A percentile compares a stretch with the other conserved stretches of the same genome.
These are phyloP conservation scores for Chaetogeoica ovagalla DNA, from an alignment of 2,888 invertebrate genomes.

Conservation along the genomic window DNA sequence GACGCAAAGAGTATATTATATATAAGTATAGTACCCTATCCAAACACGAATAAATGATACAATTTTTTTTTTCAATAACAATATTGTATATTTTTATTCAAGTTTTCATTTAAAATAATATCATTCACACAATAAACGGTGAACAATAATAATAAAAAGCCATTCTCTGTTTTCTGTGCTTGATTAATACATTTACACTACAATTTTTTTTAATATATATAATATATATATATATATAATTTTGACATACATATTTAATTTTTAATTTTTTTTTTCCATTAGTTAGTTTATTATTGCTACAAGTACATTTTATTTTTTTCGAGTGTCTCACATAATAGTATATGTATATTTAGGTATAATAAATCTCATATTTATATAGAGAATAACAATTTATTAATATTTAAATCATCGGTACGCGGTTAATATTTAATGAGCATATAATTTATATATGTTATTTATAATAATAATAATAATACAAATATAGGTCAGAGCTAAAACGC, in stretches of 20 bases:
- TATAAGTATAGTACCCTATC: no score
- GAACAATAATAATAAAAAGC: slow-evolving; percentile 18
- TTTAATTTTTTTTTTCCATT: background rate
- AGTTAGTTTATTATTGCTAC: slow-evolving; percentile 40
- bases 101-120: slow-evolving; percentile 21
- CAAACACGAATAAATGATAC: background rate
- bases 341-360: background rate
- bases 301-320: slow-evolving; percentile 33
- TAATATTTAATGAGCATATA: slow-evolving; percentile 39
- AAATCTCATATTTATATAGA: slow-evolving; percentile 18
- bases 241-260: slow-evolving; percentile 21
- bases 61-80: slow-evolving; percentile 29
- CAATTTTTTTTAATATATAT: background rate
- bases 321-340: slow-evolving; percentile 5
- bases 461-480: slow-evolving; percentile 18
- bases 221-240: slow-evolving; percentile 18
- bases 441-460: background rate
- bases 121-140: slow-evolving; percentile 34
- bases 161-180: slow-evolving; percentile 35
- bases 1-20: background rate
- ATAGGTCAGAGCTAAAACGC: slow-evolving; percentile 36
- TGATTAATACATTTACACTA: slow-evolving; percentile 25
- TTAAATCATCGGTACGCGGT: slow-evolving; percentile 26
- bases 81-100: slow-evolving; percentile 27
- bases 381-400: slow-evolving; percentile 33